Evolutionary conservation across 2,797 vertebrate species (phyloP).

Genomic region (Notolabrus celidotus): DNA sequence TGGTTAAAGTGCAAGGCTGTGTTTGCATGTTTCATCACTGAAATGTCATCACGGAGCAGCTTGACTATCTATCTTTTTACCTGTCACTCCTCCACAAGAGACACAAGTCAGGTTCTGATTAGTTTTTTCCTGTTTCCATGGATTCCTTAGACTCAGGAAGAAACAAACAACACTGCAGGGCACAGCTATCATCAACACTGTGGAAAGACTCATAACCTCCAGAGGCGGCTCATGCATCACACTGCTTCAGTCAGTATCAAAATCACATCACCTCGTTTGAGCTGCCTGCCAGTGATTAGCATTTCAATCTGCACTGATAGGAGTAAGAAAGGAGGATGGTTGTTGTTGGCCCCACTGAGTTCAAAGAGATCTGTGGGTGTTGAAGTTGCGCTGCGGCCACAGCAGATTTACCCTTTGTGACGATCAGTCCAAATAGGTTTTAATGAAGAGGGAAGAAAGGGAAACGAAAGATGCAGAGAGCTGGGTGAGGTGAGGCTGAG

Average conservation of each 20-base stretch:
- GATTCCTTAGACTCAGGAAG: slow-evolving; percentile 48
- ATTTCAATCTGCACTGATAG: slow-evolving; percentile 47
- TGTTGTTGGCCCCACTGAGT: slow-evolving; percentile 46
- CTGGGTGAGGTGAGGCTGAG: slow-evolving; percentile 33
- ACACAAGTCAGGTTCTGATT: slow-evolving; percentile 46
- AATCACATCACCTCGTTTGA: slow-evolving; percentile 43
- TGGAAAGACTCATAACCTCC: slow-evolving; percentile 50
- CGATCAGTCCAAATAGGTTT: slow-evolving; percentile 39
- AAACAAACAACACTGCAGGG: slow-evolving; percentile 51
- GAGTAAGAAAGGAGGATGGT: slow-evolving; percentile 10
- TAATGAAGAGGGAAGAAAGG: slow-evolving; percentile 33
- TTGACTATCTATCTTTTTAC: not conserved
- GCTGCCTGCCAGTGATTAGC: slow-evolving; percentile 49
- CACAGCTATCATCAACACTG: slow-evolving; percentile 43
- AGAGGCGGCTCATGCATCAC: slow-evolving; percentile 28
- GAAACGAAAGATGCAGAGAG: slow-evolving; percentile 23
- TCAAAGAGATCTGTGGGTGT: slow-evolving; percentile 49
- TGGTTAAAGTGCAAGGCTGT: slow-evolving; percentile 3
- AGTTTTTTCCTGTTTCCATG: slow-evolving; percentile 50
- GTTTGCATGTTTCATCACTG: slow-evolving; percentile 6
- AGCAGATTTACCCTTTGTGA: slow-evolving; percentile 40
- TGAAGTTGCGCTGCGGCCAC: slow-evolving; percentile 48
- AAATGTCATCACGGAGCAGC: slow-evolving; percentile 14
- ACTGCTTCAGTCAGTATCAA: slow-evolving; percentile 17
- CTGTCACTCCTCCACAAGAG: slow-evolving; percentile 20